Evolutionary conservation across 2,113 vertebrate genomes (phyloP).

Genomic region (Amphiprion ocellaris): DNA sequence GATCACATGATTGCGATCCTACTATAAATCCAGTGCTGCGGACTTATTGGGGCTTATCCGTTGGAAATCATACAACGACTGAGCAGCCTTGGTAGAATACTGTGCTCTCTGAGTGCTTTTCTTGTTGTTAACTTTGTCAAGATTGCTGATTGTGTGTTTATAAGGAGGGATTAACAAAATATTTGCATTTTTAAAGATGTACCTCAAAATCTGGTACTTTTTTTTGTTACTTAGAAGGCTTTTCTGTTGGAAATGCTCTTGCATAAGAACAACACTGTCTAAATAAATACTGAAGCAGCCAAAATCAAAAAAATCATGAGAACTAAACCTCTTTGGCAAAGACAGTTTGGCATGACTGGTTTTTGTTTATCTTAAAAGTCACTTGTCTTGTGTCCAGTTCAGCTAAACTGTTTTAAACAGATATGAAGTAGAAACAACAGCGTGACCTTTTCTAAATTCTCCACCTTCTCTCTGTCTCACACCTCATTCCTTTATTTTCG

Average conservation of each 20-base stretch:
- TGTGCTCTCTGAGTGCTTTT: too few species aligned
- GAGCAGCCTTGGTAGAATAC: too few species aligned
- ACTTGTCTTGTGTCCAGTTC: constrained; percentile 23
- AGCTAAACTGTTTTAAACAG: constrained; percentile 3
- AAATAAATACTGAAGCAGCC: neutral
- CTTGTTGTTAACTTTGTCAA: neutral
- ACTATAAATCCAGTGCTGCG: too few species aligned
- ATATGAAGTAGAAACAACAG: constrained; percentile 32
- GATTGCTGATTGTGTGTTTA: too few species aligned
- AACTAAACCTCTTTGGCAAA: constrained; percentile 7
- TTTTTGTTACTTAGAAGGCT: neutral
- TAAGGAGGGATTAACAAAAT: too few species aligned
- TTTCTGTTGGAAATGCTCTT: neutral
- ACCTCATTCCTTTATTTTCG: constrained; percentile 27
- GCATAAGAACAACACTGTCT: neutral
- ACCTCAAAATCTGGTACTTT: too few species aligned
- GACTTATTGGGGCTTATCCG: too few species aligned
- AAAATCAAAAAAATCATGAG: neutral
- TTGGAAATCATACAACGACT: too few species aligned
- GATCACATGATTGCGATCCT: too few species aligned
- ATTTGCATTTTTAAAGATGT: too few species aligned
- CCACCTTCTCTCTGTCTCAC: constrained; percentile 24
- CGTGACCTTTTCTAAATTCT: constrained; percentile 39
- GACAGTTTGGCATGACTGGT: neutral
- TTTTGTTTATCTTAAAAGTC: constrained; percentile 38